Evolutionary conservation across 2,888 invertebrate species (phyloP), one percentile per base, ranked within the genome.

Genomic region (Allygus modestus): DNA sequence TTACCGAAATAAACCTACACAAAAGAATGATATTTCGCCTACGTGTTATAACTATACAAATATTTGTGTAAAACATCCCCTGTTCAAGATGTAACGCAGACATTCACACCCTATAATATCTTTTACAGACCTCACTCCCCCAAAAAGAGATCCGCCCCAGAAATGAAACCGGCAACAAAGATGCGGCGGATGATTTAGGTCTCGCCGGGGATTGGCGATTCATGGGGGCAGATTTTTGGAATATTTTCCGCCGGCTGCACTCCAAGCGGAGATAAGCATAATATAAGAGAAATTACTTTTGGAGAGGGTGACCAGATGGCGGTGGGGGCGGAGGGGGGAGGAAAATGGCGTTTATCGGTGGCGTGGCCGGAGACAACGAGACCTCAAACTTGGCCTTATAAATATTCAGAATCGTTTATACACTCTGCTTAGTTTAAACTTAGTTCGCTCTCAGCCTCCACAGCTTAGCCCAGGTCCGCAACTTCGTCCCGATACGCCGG

Each of bases 371-470:
- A 71, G 23, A 58, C 51, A 58, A 79, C 79, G 51, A 58, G 58
- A 31, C 79, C 79, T n/a, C 37, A 58, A 79, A 54, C 37, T 79
- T 54, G 23, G 17, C 79, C 79, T 79, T 79, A 79, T 79, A 79
- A 79, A 79, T 79, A 79, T 79, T 79, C 79, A 79, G 79, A 79
- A 54, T 79, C 79, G 79, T 79, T 79, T 79, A 79, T 79, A 79
- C 58, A 58, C 58, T 79, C n/a, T 26, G 77, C 77, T 77, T 51
- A 77, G 77, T 51, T 51, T 31, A 33, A 79, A 79, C 79, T 79
- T 79, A 79, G 79, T 79, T 58, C n/a, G 79, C 79, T 5, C 79
- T 79, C 28, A 79, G 51, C 51, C 43, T 31, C 69, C 65, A 23
- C 23, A 51, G 51, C 28, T 51, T 51, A 46, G 79, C 33, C 33